These are phyloP conservation scores for Rhagologus leucostigma DNA, from an alignment of 2,113 vertebrate species.

Conservation along the genomic window DNA sequence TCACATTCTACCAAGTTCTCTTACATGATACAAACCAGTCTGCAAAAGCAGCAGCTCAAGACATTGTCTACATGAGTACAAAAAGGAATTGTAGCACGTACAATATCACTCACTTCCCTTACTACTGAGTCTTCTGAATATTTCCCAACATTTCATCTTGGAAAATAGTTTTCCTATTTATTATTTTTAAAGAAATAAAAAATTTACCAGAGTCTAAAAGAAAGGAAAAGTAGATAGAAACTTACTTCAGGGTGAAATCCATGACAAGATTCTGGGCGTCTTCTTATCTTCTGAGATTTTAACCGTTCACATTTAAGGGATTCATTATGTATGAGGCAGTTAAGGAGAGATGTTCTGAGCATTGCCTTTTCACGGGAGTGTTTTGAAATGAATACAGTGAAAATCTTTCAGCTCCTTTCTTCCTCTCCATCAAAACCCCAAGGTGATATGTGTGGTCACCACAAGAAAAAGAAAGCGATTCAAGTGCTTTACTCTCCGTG, in stretches of 20 bases:
- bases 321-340: conserved; percentile 93
- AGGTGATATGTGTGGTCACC: not conserved
- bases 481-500: not conserved
- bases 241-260: conserved; percentile 94
- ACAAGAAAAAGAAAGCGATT: not conserved
- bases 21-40: not conserved
- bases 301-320: conserved; percentile 95
- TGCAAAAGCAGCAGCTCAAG: not conserved
- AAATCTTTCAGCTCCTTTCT: not conserved
- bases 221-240: not conserved
- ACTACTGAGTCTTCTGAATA: not conserved
- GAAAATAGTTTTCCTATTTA: not conserved
- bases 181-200: not conserved
- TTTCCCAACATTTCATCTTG: not conserved
- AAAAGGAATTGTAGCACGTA: not conserved
- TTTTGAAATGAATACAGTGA: not conserved
- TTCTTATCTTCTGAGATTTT: conserved; percentile 95
- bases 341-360: conserved; percentile 73
- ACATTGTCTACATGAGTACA: not conserved
- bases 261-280: conserved; percentile 94
- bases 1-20: not conserved
- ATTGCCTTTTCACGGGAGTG: not conserved
- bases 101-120: not conserved
- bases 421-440: not conserved
- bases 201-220: not conserved